phyloP scores from a whole-genome alignment of 2,797 vertebrate species.

The Darevskia nairensis region DNA sequence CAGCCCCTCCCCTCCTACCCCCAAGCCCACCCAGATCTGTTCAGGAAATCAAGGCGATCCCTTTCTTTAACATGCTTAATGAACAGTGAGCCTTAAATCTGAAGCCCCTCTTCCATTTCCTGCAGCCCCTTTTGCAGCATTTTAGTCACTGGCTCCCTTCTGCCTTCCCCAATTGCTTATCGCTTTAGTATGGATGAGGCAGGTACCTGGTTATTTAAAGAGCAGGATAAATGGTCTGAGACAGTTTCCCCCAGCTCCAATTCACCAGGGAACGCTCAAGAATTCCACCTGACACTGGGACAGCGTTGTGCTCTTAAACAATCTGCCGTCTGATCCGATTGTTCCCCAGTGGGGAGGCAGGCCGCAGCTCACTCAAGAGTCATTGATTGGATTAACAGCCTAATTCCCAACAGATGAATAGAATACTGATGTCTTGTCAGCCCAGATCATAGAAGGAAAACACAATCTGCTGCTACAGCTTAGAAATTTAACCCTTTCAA shows the following conservation, averaged over 20 bases:
- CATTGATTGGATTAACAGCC: constrained; percentile 99
- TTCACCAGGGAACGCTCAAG: constrained; percentile 82
- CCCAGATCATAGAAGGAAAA: constrained; percentile 87
- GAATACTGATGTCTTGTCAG: constrained; percentile 92
- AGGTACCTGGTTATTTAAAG: constrained; percentile 83
- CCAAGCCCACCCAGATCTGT: not conserved
- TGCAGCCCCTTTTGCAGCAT: constrained; percentile 44
- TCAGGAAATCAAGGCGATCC: not conserved
- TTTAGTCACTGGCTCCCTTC: constrained; percentile 70
- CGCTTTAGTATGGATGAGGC: constrained; percentile 74
- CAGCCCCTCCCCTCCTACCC: too few species aligned
- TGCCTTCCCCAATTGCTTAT: constrained; percentile 69
- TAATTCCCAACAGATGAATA: constrained; percentile 95
- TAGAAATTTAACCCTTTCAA: constrained; percentile 78
- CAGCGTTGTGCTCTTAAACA: constrained; percentile 83
- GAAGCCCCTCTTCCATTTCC: constrained; percentile 51
- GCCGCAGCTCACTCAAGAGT: constrained; percentile 89
- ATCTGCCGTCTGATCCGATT: constrained; percentile 91
- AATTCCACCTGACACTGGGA: constrained; percentile 85
- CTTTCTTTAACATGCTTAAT: constrained; percentile 3
- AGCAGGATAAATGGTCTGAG: constrained; percentile 81
- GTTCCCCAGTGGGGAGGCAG: constrained; percentile 88
- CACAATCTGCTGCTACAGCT: constrained; percentile 83
- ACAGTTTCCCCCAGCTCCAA: constrained; percentile 81
- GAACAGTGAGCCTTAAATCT: constrained; percentile 7